These are phyloP conservation scores for Triplophysa dalaica DNA, from an alignment of 2,113 vertebrate genomes.

Conservation along the genomic window DNA sequence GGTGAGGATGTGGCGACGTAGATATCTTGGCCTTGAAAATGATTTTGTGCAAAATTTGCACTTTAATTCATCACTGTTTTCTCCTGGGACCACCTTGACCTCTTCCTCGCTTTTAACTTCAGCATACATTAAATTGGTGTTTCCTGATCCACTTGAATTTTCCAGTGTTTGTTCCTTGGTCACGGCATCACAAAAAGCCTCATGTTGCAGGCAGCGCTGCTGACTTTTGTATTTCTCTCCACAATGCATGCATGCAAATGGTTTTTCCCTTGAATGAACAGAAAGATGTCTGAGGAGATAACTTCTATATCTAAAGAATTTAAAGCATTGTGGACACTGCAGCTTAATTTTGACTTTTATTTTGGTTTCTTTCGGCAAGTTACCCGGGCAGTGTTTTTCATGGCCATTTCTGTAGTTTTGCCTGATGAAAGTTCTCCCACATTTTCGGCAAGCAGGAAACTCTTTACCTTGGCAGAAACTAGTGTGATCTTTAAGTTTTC, in stretches of 20 bases:
- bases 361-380: not conserved
- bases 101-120: conserved; percentile 23
- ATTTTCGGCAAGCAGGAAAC: conserved; percentile 37
- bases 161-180: conserved; percentile 18
- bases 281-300: conserved; percentile 66
- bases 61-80: conserved; percentile 57
- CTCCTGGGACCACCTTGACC: not conserved
- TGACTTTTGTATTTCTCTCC: conserved; percentile 59
- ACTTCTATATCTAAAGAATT: conserved; percentile 63
- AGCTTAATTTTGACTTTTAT: conserved; percentile 42
- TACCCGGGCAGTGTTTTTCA: conserved; percentile 35
- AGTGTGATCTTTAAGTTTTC: conserved; percentile 59
- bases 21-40: conserved; percentile 67
- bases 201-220: conserved; percentile 62
- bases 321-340: conserved; percentile 68
- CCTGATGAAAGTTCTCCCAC: conserved; percentile 28
- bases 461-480: conserved; percentile 26
- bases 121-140: not conserved
- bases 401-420: conserved; percentile 36
- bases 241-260: conserved; percentile 66
- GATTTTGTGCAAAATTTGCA: conserved; percentile 77
- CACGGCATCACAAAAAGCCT: conserved; percentile 64
- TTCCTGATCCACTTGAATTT: conserved; percentile 27
- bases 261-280: conserved; percentile 62
- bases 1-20: conserved; percentile 75